phyloP scores from a whole-genome alignment of 2,888 invertebrate genomes.

The Sylvicola fuscatus region DNA sequence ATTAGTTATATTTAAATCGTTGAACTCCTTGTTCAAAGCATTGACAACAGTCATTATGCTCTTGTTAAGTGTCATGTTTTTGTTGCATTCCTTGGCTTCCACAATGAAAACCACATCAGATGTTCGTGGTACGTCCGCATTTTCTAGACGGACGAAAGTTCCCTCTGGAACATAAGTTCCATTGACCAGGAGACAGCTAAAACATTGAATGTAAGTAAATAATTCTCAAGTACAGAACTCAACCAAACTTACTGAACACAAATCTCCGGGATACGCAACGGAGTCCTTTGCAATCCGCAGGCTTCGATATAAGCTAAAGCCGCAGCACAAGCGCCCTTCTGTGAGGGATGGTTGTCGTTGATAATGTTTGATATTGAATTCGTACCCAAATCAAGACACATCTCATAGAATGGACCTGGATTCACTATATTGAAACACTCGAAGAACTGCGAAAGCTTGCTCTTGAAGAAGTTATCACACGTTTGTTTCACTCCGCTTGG shows the following conservation, averaged over 20 bases:
- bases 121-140: conserved; percentile 35
- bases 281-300: conserved; percentile 52
- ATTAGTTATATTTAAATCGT: conserved; percentile 36
- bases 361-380: conserved; percentile 17
- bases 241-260: conserved; percentile 47
- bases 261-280: conserved; percentile 56
- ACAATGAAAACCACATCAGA: conserved; percentile 78
- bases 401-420: conserved; percentile 35
- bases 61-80: conserved; percentile 38
- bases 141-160: conserved; percentile 43
- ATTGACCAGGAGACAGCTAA: conserved; percentile 46
- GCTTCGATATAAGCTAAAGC: conserved; percentile 65
- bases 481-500: conserved; percentile 17
- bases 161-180: conserved; percentile 54
- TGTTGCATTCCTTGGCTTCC: conserved; percentile 71
- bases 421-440: conserved; percentile 47
- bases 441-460: conserved; percentile 42
- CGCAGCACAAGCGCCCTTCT: conserved; percentile 43
- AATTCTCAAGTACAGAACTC: neutral
- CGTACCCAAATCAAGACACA: conserved; percentile 35
- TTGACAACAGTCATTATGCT: conserved; percentile 48
- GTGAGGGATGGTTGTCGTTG: conserved; percentile 16
- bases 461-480: conserved; percentile 45
- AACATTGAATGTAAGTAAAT: conserved; percentile 1
- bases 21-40: conserved; percentile 46